phyloP scores from a whole-genome alignment of 2,113 vertebrate genomes.

The Hyperopisus bebe region DNA sequence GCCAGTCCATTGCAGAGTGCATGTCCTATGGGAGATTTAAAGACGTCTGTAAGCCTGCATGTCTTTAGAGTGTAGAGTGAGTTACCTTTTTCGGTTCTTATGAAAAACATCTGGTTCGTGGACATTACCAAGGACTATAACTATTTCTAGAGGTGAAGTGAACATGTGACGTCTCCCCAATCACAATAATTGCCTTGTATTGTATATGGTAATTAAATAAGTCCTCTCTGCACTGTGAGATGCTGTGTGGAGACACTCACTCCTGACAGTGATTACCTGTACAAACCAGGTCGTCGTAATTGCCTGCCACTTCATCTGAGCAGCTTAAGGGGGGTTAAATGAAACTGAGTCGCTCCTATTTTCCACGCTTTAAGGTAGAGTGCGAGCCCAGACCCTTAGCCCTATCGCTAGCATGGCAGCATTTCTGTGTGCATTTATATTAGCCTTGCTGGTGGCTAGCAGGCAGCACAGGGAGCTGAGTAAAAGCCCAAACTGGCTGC shows the following conservation, averaged over 20 bases:
- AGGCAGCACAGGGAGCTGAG: neutral
- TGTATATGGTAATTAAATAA: neutral
- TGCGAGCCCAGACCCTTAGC: neutral
- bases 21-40: neutral
- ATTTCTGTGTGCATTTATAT: neutral
- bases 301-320: neutral
- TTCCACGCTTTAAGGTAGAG: neutral
- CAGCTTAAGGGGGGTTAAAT: neutral
- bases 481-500: neutral
- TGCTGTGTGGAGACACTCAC: neutral
- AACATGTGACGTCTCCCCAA: neutral
- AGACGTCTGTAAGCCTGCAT: neutral
- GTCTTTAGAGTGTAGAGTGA: neutral
- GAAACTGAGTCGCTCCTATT: neutral
- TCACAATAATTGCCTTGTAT: neutral
- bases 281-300: neutral
- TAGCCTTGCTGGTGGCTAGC: neutral
- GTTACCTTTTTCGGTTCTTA: neutral
- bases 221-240: neutral
- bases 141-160: neutral
- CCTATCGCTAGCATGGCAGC: neutral
- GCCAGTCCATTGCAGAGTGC: neutral
- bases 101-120: neutral
- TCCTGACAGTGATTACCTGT: neutral
- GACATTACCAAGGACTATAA: no score